phyloP scores from a whole-genome alignment of 92 coral and sea anemone genomes.

The Porites cylindrica region DNA sequence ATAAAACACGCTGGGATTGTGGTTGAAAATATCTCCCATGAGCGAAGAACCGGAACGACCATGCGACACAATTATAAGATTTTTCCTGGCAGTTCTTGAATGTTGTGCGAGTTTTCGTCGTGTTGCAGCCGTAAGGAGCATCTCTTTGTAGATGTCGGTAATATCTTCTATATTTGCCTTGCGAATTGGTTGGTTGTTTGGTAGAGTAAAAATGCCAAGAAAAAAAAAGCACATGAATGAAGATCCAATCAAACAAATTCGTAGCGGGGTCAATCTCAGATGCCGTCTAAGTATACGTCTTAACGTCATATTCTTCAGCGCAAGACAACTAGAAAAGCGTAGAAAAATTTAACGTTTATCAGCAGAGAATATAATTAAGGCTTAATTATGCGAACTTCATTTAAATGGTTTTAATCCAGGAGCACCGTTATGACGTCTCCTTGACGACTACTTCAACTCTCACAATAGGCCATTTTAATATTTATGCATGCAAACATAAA shows the following conservation, averaged over 20 bases:
- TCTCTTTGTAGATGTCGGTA: background rate
- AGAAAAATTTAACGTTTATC: too few species aligned
- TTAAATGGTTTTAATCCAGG: too few species aligned
- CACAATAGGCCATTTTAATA: too few species aligned
- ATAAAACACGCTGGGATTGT: slow-evolving; percentile 37
- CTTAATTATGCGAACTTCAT: too few species aligned
- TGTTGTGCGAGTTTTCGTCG: background rate
- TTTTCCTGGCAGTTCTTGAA: background rate
- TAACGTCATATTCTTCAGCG: background rate
- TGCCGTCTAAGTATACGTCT: background rate
- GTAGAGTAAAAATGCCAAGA: background rate
- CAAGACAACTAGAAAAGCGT: background rate
- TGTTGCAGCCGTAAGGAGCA: background rate
- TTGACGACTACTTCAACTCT: too few species aligned
- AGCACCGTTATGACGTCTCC: too few species aligned
- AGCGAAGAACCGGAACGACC: slow-evolving; percentile 41
- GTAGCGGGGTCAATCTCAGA: background rate
- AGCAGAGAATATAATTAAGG: background rate
- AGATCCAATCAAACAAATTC: background rate
- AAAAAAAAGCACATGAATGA: background rate
- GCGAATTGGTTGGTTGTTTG: background rate
- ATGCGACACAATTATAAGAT: slow-evolving; percentile 23
- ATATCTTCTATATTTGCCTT: background rate
- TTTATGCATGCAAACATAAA: too few species aligned
- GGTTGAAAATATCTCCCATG: slow-evolving; percentile 19